Conservation (phyloP, 2,113 vertebrate species). For the Thomomys bottae region DNA sequence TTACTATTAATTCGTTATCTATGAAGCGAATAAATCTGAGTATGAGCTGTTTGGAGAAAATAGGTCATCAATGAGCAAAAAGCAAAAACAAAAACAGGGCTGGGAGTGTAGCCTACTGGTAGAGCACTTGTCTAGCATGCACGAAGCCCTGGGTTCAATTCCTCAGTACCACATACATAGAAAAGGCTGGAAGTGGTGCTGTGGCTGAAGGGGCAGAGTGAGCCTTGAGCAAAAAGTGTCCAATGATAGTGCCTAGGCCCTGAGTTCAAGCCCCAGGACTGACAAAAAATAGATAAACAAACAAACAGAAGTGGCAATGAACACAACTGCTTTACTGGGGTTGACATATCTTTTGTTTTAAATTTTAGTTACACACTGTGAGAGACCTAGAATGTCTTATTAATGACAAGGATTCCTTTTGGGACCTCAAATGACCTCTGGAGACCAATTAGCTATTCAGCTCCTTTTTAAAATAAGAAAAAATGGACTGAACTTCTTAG, state of each 20-base stretch:
- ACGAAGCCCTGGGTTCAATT: no score
- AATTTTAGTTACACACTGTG: conserved; percentile 34
- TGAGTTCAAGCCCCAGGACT: no score
- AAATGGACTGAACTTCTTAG: conserved; percentile 62
- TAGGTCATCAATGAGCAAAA: conserved; percentile 14
- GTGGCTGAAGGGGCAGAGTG: no score
- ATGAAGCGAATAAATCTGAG: neutral
- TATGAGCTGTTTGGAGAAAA: conserved; percentile 23
- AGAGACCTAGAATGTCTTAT: neutral
- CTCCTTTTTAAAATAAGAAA: conserved; percentile 64
- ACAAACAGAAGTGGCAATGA: neutral
- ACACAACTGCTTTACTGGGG: neutral
- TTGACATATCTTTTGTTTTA: conserved; percentile 49
- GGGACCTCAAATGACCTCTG: conserved; percentile 74
- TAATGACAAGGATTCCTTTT: conserved; percentile 58
- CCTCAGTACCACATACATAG: no score
- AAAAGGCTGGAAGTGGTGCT: no score
- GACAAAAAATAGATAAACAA: no score
- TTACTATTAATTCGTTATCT: conserved; percentile 31
- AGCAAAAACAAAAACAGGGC: neutral
- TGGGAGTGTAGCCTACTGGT: no score
- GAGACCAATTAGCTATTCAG: conserved; percentile 58
- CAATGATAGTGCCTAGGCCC: no score
- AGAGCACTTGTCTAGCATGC: no score
- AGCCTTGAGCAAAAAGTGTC: no score